phyloP scores from a whole-genome alignment of 2,113 vertebrate genomes.

The Larimichthys polyactis region DNA sequence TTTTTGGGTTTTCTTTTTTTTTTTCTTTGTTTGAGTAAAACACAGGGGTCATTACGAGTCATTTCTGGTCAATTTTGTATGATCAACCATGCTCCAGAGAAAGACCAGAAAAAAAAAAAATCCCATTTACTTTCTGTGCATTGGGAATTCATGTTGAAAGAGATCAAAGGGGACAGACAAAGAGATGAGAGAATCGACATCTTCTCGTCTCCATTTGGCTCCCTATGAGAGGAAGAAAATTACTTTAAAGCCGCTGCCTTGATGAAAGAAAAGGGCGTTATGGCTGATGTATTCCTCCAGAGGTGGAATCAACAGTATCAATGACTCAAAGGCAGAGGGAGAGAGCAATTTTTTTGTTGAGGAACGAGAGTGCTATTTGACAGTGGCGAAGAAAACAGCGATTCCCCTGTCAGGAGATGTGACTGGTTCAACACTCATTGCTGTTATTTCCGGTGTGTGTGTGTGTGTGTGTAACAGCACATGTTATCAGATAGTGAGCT shows the following conservation, averaged over 20 bases:
- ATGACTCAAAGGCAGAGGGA: slow-evolving; percentile 66
- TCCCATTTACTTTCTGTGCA: slow-evolving; percentile 76
- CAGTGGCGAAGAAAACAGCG: slow-evolving; percentile 67
- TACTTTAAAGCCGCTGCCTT: slow-evolving; percentile 76
- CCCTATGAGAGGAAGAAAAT: slow-evolving; percentile 73
- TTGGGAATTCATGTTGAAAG: slow-evolving; percentile 72
- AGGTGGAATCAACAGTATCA: slow-evolving; percentile 78
- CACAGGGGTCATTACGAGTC: slow-evolving; percentile 77
- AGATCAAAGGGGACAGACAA: slow-evolving; percentile 82
- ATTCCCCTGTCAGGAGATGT: slow-evolving; percentile 61
- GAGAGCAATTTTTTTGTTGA: slow-evolving; percentile 59
- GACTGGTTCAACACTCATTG: slow-evolving; percentile 53
- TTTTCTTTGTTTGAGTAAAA: slow-evolving; percentile 58
- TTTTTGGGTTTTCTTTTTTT: slow-evolving; percentile 51
- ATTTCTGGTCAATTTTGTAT: slow-evolving; percentile 81
- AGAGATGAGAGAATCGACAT: slow-evolving; percentile 81
- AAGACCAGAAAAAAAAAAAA: slow-evolving; percentile 55
- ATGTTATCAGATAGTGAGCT: slow-evolving; percentile 53
- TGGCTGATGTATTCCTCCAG: slow-evolving; percentile 74
- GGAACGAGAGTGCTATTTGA: slow-evolving; percentile 66
- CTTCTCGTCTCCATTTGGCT: slow-evolving; percentile 79
- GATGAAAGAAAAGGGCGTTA: slow-evolving; percentile 74
- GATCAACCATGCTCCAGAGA: slow-evolving; percentile 73
- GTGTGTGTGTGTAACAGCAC: slow-evolving; percentile 14
- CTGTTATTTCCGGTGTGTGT: slow-evolving; percentile 49